These are phyloP conservation scores for Phortica okadai DNA, from an alignment of 2,888 invertebrate species.

Conservation along the genomic window DNA sequence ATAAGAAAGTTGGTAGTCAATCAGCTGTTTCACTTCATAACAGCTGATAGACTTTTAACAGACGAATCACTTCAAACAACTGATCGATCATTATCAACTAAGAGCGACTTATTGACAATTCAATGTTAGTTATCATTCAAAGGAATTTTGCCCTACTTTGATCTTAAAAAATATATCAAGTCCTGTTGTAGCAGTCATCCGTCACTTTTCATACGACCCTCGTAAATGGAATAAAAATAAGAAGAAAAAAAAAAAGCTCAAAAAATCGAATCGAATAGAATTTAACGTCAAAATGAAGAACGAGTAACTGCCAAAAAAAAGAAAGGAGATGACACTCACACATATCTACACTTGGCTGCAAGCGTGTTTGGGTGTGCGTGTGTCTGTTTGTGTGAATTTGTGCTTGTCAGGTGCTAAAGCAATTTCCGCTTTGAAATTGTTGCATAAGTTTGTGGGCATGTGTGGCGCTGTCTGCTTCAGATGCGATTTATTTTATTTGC, in stretches of 20 bases:
- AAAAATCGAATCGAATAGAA: slow-evolving; percentile 63
- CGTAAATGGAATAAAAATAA: background rate
- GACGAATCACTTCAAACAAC: no score
- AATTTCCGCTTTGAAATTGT: slow-evolving; percentile 71
- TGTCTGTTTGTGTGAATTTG: slow-evolving; percentile 53
- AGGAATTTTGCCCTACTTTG: no score
- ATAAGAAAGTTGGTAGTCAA: no score
- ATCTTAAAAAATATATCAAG: no score
- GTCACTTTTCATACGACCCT: background rate
- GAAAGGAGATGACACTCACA: background rate
- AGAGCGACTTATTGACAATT: no score
- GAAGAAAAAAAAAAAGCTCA: background rate
- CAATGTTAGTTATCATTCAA: no score
- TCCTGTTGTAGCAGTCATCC: no score
- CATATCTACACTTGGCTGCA: background rate
- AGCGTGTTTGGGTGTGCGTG: background rate
- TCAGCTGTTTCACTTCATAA: no score
- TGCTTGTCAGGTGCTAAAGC: slow-evolving; percentile 62
- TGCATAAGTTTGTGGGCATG: slow-evolving; percentile 66
- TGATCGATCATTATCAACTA: no score
- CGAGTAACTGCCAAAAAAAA: slow-evolving; percentile 66
- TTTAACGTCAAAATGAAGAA: slow-evolving; percentile 66
- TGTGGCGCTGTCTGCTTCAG: slow-evolving; percentile 5
- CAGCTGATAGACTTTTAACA: no score
- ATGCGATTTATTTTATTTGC: slow-evolving; percentile 40